Base-by-base conservation (phyloP, 2,888 invertebrate species). In the Meghimatium bilineatum region DNA sequence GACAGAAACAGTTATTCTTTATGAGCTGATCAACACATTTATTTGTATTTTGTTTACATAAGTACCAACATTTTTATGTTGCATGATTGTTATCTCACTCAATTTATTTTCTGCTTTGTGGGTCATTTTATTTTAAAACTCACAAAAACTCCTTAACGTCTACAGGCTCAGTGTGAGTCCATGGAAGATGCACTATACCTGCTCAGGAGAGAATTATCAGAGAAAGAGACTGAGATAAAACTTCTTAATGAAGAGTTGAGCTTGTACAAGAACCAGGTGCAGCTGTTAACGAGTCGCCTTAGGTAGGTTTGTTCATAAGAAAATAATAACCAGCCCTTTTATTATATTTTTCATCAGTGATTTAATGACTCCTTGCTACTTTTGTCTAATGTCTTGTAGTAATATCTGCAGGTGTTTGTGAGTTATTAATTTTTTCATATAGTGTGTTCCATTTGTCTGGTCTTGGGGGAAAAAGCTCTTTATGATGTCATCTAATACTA, bases 121-220 rank as follows among this genome's bases (percentile, higher is more conserved):
- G n/a, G n/a, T n/a, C n/a, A n/a, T n/a, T n/a, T n/a, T n/a, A n/a
- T n/a, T n/a, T n/a, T n/a, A n/a, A n/a, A n/a, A n/a, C n/a, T n/a
- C n/a, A n/a, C n/a, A n/a, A n/a, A n/a, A n/a, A n/a, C n/a, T n/a
- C n/a, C n/a, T 44, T 72, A 44, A 44, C 29, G 44, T 72, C 26
- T 52, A 23, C 94, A 97, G 95, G 97, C 97, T 2, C 96, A 97
- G 84, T 97, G 97, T 91, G 97, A 97, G 85, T 96, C 96, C 0
- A 94, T 97, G 87, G 97, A 97, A 93, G 97, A 97, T 89, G 96
- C 96, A 0, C 96, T 97, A 88, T 96, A 96, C 80, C 95, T 96
- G 79, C 93, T 97, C 23, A 96, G 96, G 90, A 95, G 96, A 93
- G 96, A 97, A 90, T 91, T 97, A 1, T 95, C 95, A 83, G 96